phyloP scores from a whole-genome alignment of 2,888 invertebrate species.

The Kryphioiulus occultus region DNA sequence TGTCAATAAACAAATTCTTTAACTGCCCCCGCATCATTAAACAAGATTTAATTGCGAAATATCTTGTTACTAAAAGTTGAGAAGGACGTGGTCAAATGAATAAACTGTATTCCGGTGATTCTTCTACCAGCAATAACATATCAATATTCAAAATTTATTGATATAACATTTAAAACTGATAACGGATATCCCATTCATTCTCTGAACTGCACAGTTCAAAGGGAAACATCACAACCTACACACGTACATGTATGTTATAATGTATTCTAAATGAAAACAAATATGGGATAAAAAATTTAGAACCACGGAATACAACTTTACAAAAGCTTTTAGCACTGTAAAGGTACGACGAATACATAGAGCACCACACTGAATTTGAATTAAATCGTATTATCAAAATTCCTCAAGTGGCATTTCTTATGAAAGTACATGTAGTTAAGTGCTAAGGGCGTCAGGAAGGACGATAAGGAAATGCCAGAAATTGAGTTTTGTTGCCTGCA shows the following conservation, averaged over 20 bases:
- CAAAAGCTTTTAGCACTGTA: too few relatives aligned
- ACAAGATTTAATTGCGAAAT: slow-evolving; percentile 6
- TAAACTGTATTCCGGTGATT: background rate
- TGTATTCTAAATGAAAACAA: background rate
- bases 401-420: background rate
- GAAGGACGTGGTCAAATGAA: background rate
- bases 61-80: background rate
- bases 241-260: background rate
- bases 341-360: too few relatives aligned
- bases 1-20: slow-evolving; percentile 17
- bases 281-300: too few relatives aligned
- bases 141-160: background rate
- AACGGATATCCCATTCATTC: background rate
- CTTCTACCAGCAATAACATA: background rate
- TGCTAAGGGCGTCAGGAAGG: background rate
- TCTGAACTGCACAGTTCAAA: background rate
- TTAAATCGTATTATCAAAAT: background rate
- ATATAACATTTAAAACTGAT: background rate
- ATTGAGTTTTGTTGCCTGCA: background rate
- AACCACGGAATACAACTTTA: too few relatives aligned
- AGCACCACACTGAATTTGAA: background rate
- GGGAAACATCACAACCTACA: background rate
- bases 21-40: background rate
- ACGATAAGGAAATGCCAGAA: background rate
- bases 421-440: background rate